phyloP scores from a whole-genome alignment of 2,888 invertebrate species.

The Darwinula stevensoni region DNA sequence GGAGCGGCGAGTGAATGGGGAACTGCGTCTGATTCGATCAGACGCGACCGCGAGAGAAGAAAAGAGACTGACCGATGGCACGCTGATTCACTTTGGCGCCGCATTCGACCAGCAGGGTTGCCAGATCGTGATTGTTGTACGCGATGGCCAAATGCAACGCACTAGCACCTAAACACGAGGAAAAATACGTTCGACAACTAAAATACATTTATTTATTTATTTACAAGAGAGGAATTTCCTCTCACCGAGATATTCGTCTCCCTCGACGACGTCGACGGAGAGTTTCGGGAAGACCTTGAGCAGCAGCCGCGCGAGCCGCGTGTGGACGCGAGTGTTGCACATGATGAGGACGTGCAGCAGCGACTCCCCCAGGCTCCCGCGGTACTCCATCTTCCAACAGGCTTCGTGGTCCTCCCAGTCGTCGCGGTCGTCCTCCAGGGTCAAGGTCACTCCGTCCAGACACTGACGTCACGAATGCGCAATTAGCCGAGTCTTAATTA shows the following conservation, averaged over 20 bases:
- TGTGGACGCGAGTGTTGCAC: constrained; percentile 56
- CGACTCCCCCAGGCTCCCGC: constrained; percentile 83
- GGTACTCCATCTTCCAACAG: constrained; percentile 90
- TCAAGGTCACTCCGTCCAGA: constrained; percentile 50
- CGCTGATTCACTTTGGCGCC: constrained; percentile 75
- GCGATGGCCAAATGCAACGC: constrained; percentile 86
- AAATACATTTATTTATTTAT: too few species aligned
- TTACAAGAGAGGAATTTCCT: too few species aligned
- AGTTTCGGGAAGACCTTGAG: constrained; percentile 70
- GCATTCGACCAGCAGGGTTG: constrained; percentile 66
- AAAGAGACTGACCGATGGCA: constrained; percentile 53
- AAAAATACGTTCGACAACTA: too few species aligned
- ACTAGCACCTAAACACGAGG: constrained; percentile 38
- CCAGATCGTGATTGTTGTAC: constrained; percentile 78
- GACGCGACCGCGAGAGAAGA: neutral
- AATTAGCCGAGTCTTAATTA: too few species aligned
- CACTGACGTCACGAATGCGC: too few species aligned
- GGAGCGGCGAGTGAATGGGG: too few species aligned
- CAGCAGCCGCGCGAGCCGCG: constrained; percentile 54
- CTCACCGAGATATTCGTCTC: constrained; percentile 76
- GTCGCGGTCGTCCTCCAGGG: constrained; percentile 48
- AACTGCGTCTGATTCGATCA: too few species aligned
- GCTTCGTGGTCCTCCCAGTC: constrained; percentile 73
- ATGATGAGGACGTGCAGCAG: constrained; percentile 79
- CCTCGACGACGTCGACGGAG: constrained; percentile 77